Base-by-base conservation (phyloP, 2,888 invertebrate species). In the Protophormia terraenovae region DNA sequence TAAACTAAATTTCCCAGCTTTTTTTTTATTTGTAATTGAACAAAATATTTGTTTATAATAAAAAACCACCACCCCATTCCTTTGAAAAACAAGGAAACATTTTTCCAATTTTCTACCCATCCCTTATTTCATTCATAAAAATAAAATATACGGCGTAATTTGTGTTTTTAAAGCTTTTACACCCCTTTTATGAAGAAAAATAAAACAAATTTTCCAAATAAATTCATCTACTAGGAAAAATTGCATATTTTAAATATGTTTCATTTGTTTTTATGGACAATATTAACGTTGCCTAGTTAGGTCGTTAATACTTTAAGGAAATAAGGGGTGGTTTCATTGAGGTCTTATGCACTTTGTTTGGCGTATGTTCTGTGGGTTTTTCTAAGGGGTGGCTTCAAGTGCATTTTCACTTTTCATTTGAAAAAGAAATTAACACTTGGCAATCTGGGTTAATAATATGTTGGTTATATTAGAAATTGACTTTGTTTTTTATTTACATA, bases 381-480 rank as follows among this genome's bases (percentile, higher is more conserved):
- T 60, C 7, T 69, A 55, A 50, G 19, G 78, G 73, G 83, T 73
- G 53, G 78, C 60, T 79, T 84, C 71, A 79, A 80, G 60, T 76
- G 66, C 41, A 80, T 72, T 84, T 84, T 80, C 71, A 58, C 29
- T 83, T 83, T 83, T 83, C 75, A 62, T 71, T 76, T 53, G 27
- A 55, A 69, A 19, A 32, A 7, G 3, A 47, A 35, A 47, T 47
- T 47, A 41, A 69, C 76, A 71, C 71, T 80, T 50, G 66, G 60
- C 79, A 80, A 84, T 80, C 72, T 84, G 58, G 75, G 79, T 84
- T 84, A 80, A 80, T 71, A 66, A 55, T 76, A 50, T 69, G 24
- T 64, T 55, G 22, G 27, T 72, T 84, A 64, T 62, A 35, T n/a
- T n/a, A n/a, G n/a, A n/a, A n/a, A n/a, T n/a, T n/a, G n/a, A n/a